These are phyloP conservation scores for Datnioides undecimradiatus DNA, from an alignment of 2,113 vertebrate genomes.

Conservation along the genomic window DNA sequence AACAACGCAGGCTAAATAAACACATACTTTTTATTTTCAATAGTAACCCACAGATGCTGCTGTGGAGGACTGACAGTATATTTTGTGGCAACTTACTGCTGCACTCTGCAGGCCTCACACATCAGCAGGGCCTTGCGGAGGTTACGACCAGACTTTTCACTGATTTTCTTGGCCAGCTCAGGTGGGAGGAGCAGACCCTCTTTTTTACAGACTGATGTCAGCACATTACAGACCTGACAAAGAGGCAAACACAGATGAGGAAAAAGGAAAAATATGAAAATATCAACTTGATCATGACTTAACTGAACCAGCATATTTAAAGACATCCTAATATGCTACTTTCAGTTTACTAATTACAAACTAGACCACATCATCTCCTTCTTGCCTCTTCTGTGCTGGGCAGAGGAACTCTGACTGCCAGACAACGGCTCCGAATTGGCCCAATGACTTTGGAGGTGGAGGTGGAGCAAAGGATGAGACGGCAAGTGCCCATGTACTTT, in stretches of 20 bases:
- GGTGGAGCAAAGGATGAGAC: conserved; percentile 94
- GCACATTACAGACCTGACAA: conserved; percentile 89
- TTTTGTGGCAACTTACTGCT: conserved; percentile 89
- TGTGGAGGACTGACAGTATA: too few species aligned
- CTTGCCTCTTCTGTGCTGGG: conserved; percentile 92
- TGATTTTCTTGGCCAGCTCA: conserved; percentile 90
- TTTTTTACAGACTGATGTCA: conserved; percentile 93
- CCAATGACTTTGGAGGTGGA: conserved; percentile 97
- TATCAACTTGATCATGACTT: rapidly evolving
- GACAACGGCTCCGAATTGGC: conserved; percentile 94
- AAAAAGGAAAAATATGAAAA: neutral
- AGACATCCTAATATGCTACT: neutral
- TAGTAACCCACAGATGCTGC: neutral
- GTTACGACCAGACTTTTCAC: conserved; percentile 93
- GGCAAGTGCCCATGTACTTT: conserved; percentile 96
- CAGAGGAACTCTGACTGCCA: conserved; percentile 93
- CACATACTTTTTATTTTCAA: neutral
- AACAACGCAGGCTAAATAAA: neutral
- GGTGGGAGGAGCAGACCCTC: conserved; percentile 92
- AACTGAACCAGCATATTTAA: neutral
- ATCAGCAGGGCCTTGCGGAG: conserved; percentile 96
- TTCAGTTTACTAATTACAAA: neutral
- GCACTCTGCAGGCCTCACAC: conserved; percentile 97
- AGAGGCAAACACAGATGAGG: neutral
- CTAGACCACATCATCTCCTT: neutral